Base-by-base conservation (phyloP, 2,888 invertebrate genomes). In the Tetranychus piercei region DNA sequence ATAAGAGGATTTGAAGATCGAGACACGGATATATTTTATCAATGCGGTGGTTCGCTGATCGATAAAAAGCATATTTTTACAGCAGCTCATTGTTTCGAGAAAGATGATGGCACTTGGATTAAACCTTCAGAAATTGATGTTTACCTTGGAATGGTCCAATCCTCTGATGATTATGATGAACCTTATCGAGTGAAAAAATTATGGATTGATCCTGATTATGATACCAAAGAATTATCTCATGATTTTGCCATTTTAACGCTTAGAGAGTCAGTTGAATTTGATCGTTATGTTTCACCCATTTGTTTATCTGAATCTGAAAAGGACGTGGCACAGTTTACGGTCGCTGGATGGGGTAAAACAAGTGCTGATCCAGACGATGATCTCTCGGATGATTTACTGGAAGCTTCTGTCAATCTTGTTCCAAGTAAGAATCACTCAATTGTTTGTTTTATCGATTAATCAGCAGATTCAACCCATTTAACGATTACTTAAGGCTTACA, bases 221-320 rank as follows among this genome's bases (percentile, higher is more conserved):
- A 90, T 8, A 86, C 92, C 74, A 89, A 91, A 75, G 93, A 93
- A 18, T 94, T 90, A 82, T 94, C 92, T 82, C 94, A 95, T 79
- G 95, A 95, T 81, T 91, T 95, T 76, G 94, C 94, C 1, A 82
- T 92, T 18, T 83, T 92, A 71, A 88, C 89, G 77, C 82, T 92
- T 44, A 88, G 84, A 8, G 86, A 88, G 73, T 87, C 88, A 34
- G 91, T 90, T 1, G 87, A 88, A 73, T 90, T 89, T 81, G 89
- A 89, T 0, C 89, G 90, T 81, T 92, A 91, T 82, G 88, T 92
- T 69, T 89, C 91, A 79, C 93, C 93, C 0, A 87, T 94, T 75
- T 94, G 94, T 81, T 83, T 94, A 74, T 94, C 94, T 0, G 84
- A 85, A 1, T 85, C 85, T 0, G 85, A 86, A 76, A 89, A 90